Conservation (phyloP, 2,888 invertebrate species). For the Vandiemenella viatica region DNA sequence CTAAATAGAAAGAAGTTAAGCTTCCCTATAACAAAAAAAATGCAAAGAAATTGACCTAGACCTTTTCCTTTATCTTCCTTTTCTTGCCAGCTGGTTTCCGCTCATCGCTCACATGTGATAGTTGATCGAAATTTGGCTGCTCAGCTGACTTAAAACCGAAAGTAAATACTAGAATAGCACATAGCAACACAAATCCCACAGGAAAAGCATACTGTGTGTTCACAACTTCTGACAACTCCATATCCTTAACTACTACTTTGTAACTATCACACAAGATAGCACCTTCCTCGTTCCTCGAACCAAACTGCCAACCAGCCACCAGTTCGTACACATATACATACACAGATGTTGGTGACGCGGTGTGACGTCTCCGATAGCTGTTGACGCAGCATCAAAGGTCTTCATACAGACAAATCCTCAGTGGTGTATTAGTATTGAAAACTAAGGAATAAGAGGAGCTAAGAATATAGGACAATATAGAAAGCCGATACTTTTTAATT, state of each 20-base stretch:
- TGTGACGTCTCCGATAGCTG: not conserved
- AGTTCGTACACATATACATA: not conserved
- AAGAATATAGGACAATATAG: too few species aligned
- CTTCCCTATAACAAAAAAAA: too few species aligned
- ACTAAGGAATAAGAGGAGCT: too few species aligned
- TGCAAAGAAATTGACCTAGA: too few species aligned
- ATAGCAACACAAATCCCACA: slow-evolving; percentile 48
- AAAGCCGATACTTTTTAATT: too few species aligned
- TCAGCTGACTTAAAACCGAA: slow-evolving; percentile 67
- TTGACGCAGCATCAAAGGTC: not conserved
- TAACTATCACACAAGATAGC: too few species aligned
- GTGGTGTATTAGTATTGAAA: too few species aligned
- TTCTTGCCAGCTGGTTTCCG: slow-evolving; percentile 52
- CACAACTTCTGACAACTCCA: slow-evolving; percentile 23
- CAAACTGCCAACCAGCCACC: not conserved
- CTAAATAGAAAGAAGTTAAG: too few species aligned
- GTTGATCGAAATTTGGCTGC: slow-evolving; percentile 65
- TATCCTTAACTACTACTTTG: too few species aligned
- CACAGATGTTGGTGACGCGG: not conserved
- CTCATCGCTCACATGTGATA: slow-evolving; percentile 44
- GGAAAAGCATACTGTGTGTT: slow-evolving; percentile 38
- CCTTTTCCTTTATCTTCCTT: slow-evolving; percentile 28
- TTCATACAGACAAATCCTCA: too few species aligned
- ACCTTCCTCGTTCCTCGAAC: not conserved
- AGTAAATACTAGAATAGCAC: slow-evolving; percentile 56